A percentile compares a stretch with the other conserved stretches of the same genome.
phyloP scores from a whole-genome alignment of 2,888 invertebrate genomes.

The Campoletis raptor region DNA sequence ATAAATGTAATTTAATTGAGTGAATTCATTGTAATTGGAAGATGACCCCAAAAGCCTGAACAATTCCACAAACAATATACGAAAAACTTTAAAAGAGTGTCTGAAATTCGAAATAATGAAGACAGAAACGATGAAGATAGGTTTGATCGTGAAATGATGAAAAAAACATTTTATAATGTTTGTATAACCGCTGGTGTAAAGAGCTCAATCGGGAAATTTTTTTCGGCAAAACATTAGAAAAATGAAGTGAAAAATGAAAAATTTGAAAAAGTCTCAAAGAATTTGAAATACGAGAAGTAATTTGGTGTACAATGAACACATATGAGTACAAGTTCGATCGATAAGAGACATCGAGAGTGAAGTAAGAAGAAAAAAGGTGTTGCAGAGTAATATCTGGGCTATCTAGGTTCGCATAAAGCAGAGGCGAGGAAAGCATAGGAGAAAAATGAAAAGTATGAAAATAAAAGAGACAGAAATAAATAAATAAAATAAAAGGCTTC shows the following conservation, averaged over 20 bases:
- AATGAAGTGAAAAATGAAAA: neutral
- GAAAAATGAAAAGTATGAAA: conserved; percentile 42
- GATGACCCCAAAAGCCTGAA: neutral
- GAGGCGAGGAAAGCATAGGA: conserved; percentile 53
- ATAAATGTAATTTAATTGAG: too few species aligned
- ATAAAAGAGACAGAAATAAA: neutral
- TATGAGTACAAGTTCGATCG: conserved; percentile 29
- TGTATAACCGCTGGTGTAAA: too few species aligned
- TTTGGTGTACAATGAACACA: neutral
- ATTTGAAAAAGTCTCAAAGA: neutral
- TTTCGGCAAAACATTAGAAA: neutral
- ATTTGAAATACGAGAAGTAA: conserved; percentile 13
- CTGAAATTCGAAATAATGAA: neutral
- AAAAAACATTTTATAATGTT: too few species aligned
- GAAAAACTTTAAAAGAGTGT: neutral
- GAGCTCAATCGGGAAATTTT: too few species aligned
- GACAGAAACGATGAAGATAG: neutral
- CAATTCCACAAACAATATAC: neutral
- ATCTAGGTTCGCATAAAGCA: conserved; percentile 27
- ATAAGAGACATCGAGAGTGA: conserved; percentile 60
- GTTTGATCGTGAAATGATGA: too few species aligned
- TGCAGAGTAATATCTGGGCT: conserved; percentile 21
- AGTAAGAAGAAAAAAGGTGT: conserved; percentile 23
- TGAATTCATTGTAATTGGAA: neutral
- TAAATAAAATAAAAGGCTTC: conserved; percentile 38